Evolutionary conservation across 1,140 invertebrate genomes (phyloP).

Genomic region (Linepithema humile): DNA sequence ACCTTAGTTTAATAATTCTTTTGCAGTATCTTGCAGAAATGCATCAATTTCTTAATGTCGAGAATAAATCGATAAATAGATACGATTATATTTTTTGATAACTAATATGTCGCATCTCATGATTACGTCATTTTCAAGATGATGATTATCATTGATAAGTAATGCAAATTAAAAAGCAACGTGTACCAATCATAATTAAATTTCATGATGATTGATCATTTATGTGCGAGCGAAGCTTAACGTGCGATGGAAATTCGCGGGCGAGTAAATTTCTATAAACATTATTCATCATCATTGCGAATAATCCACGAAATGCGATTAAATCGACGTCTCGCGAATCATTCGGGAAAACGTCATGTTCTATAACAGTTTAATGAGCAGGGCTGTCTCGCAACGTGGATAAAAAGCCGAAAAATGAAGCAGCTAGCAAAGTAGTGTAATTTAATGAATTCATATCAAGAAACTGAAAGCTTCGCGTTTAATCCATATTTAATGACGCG

Average conservation of each 20-base stretch:
- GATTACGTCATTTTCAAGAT: background rate
- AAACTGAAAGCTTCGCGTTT: background rate
- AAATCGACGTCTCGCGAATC: background rate
- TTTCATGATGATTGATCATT: slow-evolving; percentile 32
- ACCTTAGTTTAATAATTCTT: background rate
- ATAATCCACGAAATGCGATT: slow-evolving; percentile 5
- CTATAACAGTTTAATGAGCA: background rate
- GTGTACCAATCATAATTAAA: slow-evolving; percentile 21
- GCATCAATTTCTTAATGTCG: background rate
- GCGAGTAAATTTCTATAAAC: slow-evolving; percentile 14
- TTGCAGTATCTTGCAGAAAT: background rate
- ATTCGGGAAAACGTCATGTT: background rate
- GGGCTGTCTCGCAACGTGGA: background rate
- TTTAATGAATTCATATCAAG: background rate
- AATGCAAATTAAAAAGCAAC: slow-evolving; percentile 15
- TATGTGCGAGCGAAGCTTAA: background rate
- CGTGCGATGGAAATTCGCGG: background rate
- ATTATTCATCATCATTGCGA: slow-evolving; percentile 15
- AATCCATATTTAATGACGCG: background rate
- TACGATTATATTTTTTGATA: background rate
- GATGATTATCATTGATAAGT: background rate
- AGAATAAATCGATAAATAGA: background rate
- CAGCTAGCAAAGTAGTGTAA: background rate
- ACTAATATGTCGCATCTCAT: background rate
- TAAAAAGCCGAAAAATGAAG: background rate